A percentile compares a stretch with the other conserved stretches of the same genome.
phyloP scores from a whole-genome alignment of 2,888 invertebrate species.

The Mythimna loreyi region DNA sequence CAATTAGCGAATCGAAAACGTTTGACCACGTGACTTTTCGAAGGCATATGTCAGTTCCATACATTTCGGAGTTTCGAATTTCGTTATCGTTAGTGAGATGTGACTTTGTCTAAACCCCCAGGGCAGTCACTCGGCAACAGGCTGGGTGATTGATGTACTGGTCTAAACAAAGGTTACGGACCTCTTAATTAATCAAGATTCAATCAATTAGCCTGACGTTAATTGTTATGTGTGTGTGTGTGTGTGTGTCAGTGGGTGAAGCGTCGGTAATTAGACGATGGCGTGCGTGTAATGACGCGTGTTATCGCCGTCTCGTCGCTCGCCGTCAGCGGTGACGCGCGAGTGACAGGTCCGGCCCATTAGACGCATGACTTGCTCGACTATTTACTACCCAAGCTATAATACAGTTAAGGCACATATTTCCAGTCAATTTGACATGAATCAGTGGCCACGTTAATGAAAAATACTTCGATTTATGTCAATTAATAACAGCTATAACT shows the following conservation, averaged over 20 bases:
- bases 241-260: background rate
- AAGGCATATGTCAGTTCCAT: too few species aligned
- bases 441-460: background rate
- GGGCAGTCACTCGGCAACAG: background rate
- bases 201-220: background rate
- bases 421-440: background rate
- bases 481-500: background rate
- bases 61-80: too few species aligned
- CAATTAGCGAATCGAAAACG: too few species aligned
- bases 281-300: conserved; percentile 33
- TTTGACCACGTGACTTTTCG: too few species aligned
- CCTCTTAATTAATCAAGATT: background rate
- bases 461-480: background rate
- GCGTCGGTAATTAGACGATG: conserved; percentile 1
- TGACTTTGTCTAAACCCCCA: too few species aligned
- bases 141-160: background rate
- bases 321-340: background rate
- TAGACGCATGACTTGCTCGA: background rate
- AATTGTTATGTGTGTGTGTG: too few species aligned
- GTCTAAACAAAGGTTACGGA: background rate
- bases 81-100: too few species aligned
- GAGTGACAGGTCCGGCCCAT: background rate
- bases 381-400: background rate
- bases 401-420: background rate
- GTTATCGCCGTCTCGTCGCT: background rate